Conservation (phyloP, 2,113 vertebrate genomes). For the Atrichornis clamosus region DNA sequence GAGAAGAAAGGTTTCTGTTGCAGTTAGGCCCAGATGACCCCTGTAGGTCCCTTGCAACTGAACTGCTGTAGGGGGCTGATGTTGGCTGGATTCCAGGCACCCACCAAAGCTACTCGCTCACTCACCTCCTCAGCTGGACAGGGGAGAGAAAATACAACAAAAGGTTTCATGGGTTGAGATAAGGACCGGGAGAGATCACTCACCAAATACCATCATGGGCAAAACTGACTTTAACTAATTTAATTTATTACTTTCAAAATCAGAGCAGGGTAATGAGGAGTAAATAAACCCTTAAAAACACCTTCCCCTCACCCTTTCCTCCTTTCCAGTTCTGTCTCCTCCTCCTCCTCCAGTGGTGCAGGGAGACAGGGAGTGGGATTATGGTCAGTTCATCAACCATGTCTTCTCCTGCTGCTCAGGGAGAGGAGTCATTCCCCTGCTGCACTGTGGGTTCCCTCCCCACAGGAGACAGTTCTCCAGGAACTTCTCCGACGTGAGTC, state of each 20-base stretch:
- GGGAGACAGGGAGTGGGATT: not conserved
- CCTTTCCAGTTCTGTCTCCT: not conserved
- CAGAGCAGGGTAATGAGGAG: not conserved
- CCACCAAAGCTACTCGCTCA: not conserved
- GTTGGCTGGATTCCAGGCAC: not conserved
- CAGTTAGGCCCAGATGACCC: no score
- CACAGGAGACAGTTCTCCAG: not conserved
- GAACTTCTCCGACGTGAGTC: no score
- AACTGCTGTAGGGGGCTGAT: not conserved
- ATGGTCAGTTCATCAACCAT: not conserved
- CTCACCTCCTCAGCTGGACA: no score
- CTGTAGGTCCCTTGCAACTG: not conserved
- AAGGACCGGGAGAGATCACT: not conserved
- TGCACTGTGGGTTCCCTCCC: not conserved
- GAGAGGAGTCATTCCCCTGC: not conserved
- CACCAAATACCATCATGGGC: accelerated
- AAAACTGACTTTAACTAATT: not conserved
- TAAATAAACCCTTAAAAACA: not conserved
- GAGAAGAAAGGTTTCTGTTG: not conserved
- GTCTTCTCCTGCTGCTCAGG: not conserved
- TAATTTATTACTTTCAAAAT: not conserved
- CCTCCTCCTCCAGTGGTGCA: not conserved
- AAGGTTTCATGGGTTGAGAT: not conserved
- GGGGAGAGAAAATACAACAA: not conserved
- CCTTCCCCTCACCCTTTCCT: no score